These are phyloP conservation scores for Globia sparganii DNA, from an alignment of 2,888 invertebrate species.

Conservation along the genomic window DNA sequence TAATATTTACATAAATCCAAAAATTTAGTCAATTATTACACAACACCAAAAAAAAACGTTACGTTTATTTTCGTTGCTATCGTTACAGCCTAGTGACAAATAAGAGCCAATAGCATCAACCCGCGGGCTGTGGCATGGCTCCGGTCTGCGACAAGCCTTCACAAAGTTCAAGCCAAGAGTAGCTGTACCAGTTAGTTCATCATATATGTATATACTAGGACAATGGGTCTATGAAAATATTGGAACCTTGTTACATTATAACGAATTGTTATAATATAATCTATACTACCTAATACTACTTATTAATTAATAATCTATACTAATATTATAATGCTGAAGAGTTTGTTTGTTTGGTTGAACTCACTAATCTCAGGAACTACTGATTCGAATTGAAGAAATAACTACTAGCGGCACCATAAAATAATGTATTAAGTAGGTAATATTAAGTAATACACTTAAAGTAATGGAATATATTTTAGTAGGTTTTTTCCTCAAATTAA, in stretches of 20 bases:
- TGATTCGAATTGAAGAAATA: too few species aligned
- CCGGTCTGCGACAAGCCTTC: constrained; percentile 33
- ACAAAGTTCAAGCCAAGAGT: constrained; percentile 38
- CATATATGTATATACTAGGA: constrained; percentile 7
- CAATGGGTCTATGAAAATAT: neutral
- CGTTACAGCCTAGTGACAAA: constrained; percentile 51
- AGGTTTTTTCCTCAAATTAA: too few species aligned
- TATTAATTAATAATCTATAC: too few species aligned
- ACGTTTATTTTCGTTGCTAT: constrained; percentile 38
- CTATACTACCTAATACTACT: too few species aligned
- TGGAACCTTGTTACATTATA: neutral
- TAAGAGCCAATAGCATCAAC: constrained; percentile 41
- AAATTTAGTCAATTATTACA: neutral
- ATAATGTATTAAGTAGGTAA: too few species aligned
- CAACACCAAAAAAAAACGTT: fast-evolving
- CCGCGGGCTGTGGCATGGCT: constrained; percentile 36
- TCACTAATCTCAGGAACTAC: too few species aligned
- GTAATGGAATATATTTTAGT: too few species aligned
- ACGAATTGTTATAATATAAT: neutral
- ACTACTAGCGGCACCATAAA: too few species aligned
- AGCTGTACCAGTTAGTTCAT: constrained; percentile 1
- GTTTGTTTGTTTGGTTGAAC: too few species aligned
- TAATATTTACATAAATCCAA: neutral
- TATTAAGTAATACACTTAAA: too few species aligned
- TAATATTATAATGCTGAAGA: too few species aligned